phyloP scores from a whole-genome alignment of 2,888 invertebrate genomes.

The Strigamia maritima region DNA sequence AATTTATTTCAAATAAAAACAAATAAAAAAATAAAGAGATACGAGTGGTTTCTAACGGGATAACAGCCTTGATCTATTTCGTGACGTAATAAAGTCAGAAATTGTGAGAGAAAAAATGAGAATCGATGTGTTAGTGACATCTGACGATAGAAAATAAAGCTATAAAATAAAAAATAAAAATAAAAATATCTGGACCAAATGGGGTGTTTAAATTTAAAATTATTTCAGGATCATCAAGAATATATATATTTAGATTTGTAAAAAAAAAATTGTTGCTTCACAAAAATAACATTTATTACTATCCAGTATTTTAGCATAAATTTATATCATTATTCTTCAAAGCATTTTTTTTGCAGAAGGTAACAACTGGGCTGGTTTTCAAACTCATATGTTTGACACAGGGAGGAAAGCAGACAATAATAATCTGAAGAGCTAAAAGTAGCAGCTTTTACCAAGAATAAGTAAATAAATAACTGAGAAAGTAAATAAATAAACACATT shows the following conservation, averaged over 20 bases:
- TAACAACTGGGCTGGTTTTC: neutral
- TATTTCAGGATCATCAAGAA: too few relatives aligned
- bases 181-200: too few relatives aligned
- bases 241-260: too few relatives aligned
- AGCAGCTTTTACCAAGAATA: neutral
- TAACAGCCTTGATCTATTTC: constrained; percentile 5
- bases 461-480: neutral
- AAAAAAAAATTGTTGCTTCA: too few relatives aligned
- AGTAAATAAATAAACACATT: neutral
- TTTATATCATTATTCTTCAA: too few relatives aligned
- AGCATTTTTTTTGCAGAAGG: too few relatives aligned
- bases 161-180: too few relatives aligned
- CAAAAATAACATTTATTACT: too few relatives aligned
- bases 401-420: neutral
- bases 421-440: neutral
- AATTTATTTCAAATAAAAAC: neutral
- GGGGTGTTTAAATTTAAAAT: too few relatives aligned
- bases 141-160: neutral
- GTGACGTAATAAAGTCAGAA: neutral
- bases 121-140: neutral
- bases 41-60: constrained; percentile 5
- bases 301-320: too few relatives aligned
- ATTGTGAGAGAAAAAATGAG: neutral
- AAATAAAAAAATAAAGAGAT: neutral
- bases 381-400: neutral